Evolutionary conservation across 1,140 invertebrate species (phyloP).

Genomic region (Diachasma alloeum): DNA sequence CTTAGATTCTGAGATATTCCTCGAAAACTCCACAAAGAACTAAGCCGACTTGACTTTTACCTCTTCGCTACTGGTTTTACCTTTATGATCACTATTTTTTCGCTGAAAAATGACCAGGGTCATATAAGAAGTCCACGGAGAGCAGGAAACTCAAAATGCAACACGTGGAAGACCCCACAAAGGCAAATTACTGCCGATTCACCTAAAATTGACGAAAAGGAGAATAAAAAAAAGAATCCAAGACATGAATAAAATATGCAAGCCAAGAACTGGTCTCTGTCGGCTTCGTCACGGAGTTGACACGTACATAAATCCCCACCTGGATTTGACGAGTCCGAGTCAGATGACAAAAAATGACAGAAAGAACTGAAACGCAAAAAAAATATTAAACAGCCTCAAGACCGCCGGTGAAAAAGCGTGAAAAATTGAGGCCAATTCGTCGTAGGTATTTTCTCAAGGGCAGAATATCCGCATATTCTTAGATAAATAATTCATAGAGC

Average conservation of each 20-base stretch:
- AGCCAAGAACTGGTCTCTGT: conserved; percentile 3
- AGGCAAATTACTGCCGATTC: neutral
- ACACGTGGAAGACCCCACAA: too few relatives aligned
- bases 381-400: neutral
- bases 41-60: too few relatives aligned
- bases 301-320: neutral
- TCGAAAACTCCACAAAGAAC: too few relatives aligned
- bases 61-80: too few relatives aligned
- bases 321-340: conserved; percentile 5
- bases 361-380: neutral
- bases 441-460: conserved; percentile 29
- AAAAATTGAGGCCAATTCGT: conserved; percentile 45
- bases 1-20: too few relatives aligned
- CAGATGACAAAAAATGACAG: neutral
- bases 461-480: conserved; percentile 10
- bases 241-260: neutral
- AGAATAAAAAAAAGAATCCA: neutral
- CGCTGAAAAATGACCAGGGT: too few relatives aligned
- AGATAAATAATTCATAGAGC: conserved; percentile 53
- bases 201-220: neutral
- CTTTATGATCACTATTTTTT: too few relatives aligned
- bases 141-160: too few relatives aligned
- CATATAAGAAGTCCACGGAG: too few relatives aligned
- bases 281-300: conserved; percentile 4
- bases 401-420: conserved; percentile 32